Conservation (phyloP, 2,113 vertebrate genomes). For the Leptodactylus fuscus region DNA sequence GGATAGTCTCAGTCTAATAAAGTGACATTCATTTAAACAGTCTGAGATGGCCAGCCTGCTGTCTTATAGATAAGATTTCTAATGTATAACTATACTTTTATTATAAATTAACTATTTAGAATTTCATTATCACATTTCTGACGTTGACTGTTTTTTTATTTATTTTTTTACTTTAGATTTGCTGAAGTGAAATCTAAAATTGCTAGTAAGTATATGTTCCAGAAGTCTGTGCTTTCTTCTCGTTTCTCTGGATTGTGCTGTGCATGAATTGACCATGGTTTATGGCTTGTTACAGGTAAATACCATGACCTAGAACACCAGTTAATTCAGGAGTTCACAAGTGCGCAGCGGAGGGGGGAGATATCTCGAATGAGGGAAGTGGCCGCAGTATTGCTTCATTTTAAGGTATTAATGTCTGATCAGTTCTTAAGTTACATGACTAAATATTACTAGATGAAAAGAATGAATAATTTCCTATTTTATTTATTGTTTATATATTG, state of each 20-base stretch:
- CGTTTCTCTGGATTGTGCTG: neutral
- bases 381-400: constrained; percentile 96
- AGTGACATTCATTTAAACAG: no score
- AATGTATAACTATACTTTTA: no score
- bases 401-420: constrained; percentile 83
- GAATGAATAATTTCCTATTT: no score
- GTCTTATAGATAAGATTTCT: no score
- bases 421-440: no score
- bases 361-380: constrained; percentile 97
- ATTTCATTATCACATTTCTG: constrained; percentile 40
- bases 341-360: constrained; percentile 91
- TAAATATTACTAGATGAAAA: no score
- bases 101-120: neutral
- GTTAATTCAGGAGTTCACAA: constrained; percentile 97
- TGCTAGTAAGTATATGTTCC: constrained; percentile 86
- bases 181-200: constrained; percentile 99
- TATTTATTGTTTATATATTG: no score
- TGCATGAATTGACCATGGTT: neutral
- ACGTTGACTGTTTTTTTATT: neutral
- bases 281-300: constrained; percentile 81
- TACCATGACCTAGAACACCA: constrained; percentile 99
- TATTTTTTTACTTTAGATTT: constrained; percentile 80
- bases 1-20: no score
- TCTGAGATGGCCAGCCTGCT: neutral
- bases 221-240: neutral